Evolutionary conservation across 2,888 invertebrate species (phyloP).

Genomic region (Panzeria rudis): DNA sequence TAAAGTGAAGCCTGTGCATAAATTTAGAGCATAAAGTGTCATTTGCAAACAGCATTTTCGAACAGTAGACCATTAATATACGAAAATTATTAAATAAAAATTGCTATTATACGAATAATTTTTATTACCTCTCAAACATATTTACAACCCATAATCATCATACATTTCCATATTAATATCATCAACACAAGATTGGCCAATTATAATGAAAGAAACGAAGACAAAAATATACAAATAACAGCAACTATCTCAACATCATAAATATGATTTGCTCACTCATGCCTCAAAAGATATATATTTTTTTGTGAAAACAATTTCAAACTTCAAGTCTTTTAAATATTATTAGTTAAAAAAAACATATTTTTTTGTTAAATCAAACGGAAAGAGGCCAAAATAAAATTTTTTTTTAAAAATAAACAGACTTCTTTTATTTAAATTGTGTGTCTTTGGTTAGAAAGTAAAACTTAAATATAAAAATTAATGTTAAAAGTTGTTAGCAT

Average conservation of each 20-base stretch:
- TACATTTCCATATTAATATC: not conserved
- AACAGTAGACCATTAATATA: slow-evolving; percentile 28
- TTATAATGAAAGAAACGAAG: slow-evolving; percentile 10
- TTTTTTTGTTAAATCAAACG: slow-evolving; percentile 19
- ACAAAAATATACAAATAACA: slow-evolving; percentile 12
- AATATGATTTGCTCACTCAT: not conserved
- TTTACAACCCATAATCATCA: not conserved
- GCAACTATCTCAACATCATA: slow-evolving; percentile 2
- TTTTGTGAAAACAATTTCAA: slow-evolving; percentile 4
- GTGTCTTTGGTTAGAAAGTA: not conserved
- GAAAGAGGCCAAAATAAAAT: slow-evolving; percentile 11
- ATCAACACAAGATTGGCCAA: slow-evolving; percentile 18
- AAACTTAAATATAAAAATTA: slow-evolving; percentile 71
- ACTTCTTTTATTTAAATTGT: slow-evolving; percentile 11
- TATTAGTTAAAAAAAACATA: slow-evolving; percentile 40
- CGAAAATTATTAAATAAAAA: slow-evolving; percentile 17
- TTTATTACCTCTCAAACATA: slow-evolving; percentile 40
- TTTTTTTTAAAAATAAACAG: slow-evolving; percentile 40
- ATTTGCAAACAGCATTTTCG: not conserved
- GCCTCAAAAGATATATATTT: not conserved
- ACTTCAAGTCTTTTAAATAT: slow-evolving; percentile 33
- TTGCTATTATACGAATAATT: slow-evolving; percentile 14
- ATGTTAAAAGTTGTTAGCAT: slow-evolving; percentile 71
- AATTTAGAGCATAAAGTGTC: not conserved
- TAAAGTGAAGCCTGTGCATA: not conserved